These are phyloP conservation scores for Lepidurus packardi DNA, from an alignment of 1,140 invertebrate genomes.

Conservation along the genomic window DNA sequence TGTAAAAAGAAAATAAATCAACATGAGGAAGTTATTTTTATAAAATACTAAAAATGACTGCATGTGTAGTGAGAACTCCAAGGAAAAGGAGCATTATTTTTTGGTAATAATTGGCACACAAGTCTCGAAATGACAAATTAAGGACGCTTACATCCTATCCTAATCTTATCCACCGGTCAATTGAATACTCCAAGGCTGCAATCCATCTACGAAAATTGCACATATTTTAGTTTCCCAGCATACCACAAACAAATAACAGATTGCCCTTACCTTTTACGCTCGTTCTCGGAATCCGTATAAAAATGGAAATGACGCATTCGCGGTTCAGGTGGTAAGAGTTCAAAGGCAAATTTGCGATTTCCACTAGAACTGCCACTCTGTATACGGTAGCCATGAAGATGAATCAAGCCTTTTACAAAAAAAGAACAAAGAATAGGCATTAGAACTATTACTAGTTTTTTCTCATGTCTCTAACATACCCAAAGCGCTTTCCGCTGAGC, in stretches of 20 bases:
- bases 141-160: slow-evolving; percentile 47
- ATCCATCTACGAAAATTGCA: slow-evolving; percentile 71
- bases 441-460: background rate
- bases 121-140: background rate
- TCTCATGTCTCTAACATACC: slow-evolving; percentile 56
- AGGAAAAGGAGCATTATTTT: background rate
- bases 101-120: slow-evolving; percentile 25
- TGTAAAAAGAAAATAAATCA: background rate
- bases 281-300: slow-evolving; percentile 86
- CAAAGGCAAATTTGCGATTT: slow-evolving; percentile 76
- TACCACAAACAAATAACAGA: background rate
- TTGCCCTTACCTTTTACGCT: slow-evolving; percentile 75
- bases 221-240: background rate
- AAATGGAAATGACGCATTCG: slow-evolving; percentile 85
- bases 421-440: slow-evolving; percentile 15
- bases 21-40: background rate
- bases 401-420: slow-evolving; percentile 64
- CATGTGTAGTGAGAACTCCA: background rate
- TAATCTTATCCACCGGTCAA: slow-evolving; percentile 92
- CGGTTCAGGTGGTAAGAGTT: slow-evolving; percentile 77
- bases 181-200: slow-evolving; percentile 86
- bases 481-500: slow-evolving; percentile 74
- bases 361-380: slow-evolving; percentile 55
- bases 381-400: slow-evolving; percentile 89
- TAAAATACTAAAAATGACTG: background rate